Evolutionary conservation across 2,797 vertebrate genomes (phyloP).

Genomic region (Hafferia zeledoni): DNA sequence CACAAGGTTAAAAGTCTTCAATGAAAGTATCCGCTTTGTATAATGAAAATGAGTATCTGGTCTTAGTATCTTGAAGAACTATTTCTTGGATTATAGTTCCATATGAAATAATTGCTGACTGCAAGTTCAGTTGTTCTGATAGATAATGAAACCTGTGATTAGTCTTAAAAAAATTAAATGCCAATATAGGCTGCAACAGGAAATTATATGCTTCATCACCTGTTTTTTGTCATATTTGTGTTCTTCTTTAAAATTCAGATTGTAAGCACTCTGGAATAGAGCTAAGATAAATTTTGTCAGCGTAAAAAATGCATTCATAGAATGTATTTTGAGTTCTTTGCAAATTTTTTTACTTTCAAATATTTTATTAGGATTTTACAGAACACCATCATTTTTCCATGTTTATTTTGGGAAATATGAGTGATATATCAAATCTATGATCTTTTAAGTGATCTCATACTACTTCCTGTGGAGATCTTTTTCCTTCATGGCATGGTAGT

Average conservation of each 20-base stretch:
- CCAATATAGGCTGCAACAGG: neutral
- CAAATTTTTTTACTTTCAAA: neutral
- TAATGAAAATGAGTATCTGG: neutral
- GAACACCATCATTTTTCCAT: neutral
- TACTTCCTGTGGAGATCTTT: neutral
- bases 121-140: neutral
- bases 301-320: neutral
- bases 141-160: neutral
- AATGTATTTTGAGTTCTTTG: neutral
- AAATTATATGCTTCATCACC: neutral
- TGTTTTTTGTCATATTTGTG: neutral
- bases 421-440: neutral
- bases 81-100: neutral
- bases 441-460: neutral
- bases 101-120: neutral
- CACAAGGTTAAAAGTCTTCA: neutral
- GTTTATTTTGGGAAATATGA: neutral
- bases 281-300: neutral
- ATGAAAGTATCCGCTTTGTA: neutral
- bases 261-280: neutral
- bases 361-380: neutral
- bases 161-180: neutral
- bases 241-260: neutral
- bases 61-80: neutral
- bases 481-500: neutral